Evolutionary conservation across 2,113 vertebrate genomes (phyloP).

Genomic region (Redunca redunca): DNA sequence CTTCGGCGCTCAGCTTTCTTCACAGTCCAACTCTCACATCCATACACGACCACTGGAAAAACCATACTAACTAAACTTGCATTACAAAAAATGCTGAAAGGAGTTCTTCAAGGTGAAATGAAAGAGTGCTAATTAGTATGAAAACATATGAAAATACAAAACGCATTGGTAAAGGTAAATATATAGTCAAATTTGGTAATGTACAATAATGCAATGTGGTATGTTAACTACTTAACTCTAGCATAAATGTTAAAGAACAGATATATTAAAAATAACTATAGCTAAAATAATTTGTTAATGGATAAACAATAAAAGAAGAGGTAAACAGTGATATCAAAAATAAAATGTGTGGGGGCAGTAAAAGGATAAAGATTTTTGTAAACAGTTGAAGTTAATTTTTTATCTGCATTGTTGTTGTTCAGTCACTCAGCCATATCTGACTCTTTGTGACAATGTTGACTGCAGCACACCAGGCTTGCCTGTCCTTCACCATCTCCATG

Average conservation of each 20-base stretch:
- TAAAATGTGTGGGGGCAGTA: background rate
- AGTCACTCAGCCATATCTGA: background rate
- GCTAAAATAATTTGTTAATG: background rate
- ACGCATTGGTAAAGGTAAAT: background rate
- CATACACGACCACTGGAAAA: background rate
- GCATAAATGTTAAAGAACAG: background rate
- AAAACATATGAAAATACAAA: background rate
- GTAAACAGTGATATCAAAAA: background rate
- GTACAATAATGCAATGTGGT: background rate
- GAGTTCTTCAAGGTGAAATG: background rate
- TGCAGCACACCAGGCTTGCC: background rate
- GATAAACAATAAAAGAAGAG: background rate
- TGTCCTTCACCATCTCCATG: background rate
- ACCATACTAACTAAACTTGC: background rate
- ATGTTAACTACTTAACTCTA: background rate
- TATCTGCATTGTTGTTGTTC: background rate
- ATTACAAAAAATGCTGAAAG: background rate
- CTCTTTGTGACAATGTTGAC: background rate
- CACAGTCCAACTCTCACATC: background rate
- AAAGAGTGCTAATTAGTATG: background rate
- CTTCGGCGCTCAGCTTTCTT: fast-evolving
- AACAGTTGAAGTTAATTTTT: background rate
- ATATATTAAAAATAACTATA: background rate
- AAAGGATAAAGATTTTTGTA: background rate
- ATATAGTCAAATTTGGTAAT: background rate